Percentiles rank a stretch among this genome's conserved stretches.
Evolutionary conservation across 2,113 vertebrate species (phyloP).

Genomic region (Typhlomys cinereus): DNA sequence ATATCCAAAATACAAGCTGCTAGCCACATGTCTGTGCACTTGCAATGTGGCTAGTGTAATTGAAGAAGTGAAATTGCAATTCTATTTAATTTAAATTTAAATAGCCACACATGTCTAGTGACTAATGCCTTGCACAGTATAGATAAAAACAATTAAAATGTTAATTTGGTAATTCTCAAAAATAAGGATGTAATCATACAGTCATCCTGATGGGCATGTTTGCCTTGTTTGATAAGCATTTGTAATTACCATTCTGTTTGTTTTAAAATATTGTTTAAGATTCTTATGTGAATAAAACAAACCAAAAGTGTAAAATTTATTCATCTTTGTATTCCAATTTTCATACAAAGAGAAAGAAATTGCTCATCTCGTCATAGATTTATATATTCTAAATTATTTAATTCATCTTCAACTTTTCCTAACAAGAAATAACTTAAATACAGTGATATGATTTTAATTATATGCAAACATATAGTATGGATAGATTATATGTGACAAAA

Average conservation of each 20-base stretch:
- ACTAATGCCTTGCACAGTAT: neutral
- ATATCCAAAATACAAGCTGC: neutral
- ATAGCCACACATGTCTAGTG: neutral
- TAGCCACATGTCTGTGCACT: neutral
- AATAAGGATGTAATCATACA: neutral
- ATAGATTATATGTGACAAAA: conserved; percentile 3
- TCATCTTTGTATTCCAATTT: conserved; percentile 9
- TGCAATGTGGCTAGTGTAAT: conserved; percentile 4
- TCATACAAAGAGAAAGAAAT: neutral
- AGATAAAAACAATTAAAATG: conserved; percentile 21
- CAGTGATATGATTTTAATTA: neutral
- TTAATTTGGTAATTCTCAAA: neutral
- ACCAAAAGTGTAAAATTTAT: neutral
- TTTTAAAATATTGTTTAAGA: conserved; percentile 22
- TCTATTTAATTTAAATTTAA: conserved; percentile 50
- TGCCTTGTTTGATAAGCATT: neutral
- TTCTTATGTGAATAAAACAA: conserved; percentile 30
- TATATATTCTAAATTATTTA: conserved; percentile 13
- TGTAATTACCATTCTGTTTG: conserved; percentile 13
- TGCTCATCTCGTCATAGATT: neutral
- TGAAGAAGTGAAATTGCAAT: conserved; percentile 23
- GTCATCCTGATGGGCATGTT: neutral
- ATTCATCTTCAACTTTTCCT: neutral
- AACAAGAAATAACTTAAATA: neutral
- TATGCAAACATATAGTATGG: neutral